These are phyloP conservation scores for Pocillopora verrucosa DNA, from an alignment of 64 coral and sea anemone genomes.

Conservation along the genomic window DNA sequence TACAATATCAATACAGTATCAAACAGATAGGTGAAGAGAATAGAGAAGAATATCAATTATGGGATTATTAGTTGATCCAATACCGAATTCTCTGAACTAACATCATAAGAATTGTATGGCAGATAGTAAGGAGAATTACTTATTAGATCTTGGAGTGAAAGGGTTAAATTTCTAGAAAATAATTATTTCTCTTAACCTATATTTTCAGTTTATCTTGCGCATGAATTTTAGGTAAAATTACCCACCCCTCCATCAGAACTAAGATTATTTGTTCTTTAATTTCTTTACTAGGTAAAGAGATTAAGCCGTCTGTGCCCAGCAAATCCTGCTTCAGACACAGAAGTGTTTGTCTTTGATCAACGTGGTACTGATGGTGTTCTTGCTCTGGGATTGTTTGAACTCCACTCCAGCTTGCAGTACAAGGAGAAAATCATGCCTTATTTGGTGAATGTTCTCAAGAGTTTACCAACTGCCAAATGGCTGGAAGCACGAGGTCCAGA, in stretches of 20 bases:
- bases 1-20: too few species aligned
- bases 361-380: constrained; percentile 80
- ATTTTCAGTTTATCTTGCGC: not conserved
- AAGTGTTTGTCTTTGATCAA: constrained; percentile 71
- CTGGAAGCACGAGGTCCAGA: constrained; percentile 55
- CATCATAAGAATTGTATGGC: too few species aligned
- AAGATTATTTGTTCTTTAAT: not conserved
- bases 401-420: constrained; percentile 87
- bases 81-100: too few species aligned
- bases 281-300: constrained; percentile 75
- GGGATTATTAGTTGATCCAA: too few species aligned
- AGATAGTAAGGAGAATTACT: too few species aligned
- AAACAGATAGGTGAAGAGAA: too few species aligned
- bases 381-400: constrained; percentile 75
- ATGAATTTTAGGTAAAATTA: not conserved
- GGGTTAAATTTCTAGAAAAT: too few species aligned
- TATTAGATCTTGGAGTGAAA: too few species aligned
- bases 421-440: constrained; percentile 88
- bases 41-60: too few species aligned
- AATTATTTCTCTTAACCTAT: too few species aligned
- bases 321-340: constrained; percentile 30
- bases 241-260: not conserved
- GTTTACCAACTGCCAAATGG: constrained; percentile 82
- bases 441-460: constrained; percentile 83
- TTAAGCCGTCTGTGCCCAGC: constrained; percentile 81